Conservation (phyloP, 2,888 invertebrate genomes). For the Ophion ventricosus region DNA sequence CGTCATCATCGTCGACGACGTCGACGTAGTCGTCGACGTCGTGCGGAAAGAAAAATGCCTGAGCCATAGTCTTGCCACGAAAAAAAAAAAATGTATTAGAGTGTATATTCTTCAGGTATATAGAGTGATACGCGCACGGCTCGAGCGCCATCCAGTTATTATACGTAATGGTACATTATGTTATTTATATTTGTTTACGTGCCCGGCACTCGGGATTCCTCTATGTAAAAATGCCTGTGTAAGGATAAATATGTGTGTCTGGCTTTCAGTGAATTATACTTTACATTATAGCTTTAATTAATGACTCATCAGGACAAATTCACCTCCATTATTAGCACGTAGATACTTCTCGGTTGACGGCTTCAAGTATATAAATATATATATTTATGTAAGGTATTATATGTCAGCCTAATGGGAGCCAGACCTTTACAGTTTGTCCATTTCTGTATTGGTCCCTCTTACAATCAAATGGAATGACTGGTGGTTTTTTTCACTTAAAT, state of each 20-base stretch:
- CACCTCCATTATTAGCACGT: slow-evolving; percentile 82
- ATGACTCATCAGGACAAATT: slow-evolving; percentile 82
- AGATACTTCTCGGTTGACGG: slow-evolving; percentile 68
- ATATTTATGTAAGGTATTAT: background rate
- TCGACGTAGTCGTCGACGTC: slow-evolving; percentile 14
- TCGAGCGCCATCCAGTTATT: slow-evolving; percentile 21
- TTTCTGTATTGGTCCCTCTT: too few relatives aligned
- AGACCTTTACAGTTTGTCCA: too few relatives aligned
- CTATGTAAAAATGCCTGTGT: slow-evolving; percentile 42
- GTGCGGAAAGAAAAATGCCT: slow-evolving; percentile 36
- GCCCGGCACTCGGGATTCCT: slow-evolving; percentile 17
- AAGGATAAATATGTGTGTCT: slow-evolving; percentile 5
- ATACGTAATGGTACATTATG: slow-evolving; percentile 37
- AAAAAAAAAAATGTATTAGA: slow-evolving; percentile 14
- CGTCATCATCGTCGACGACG: background rate
- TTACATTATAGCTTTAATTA: slow-evolving; percentile 79
- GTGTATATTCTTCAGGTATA: background rate
- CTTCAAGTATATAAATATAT: slow-evolving; percentile 10
- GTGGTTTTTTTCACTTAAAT: background rate
- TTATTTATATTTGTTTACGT: slow-evolving; percentile 49
- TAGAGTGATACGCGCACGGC: slow-evolving; percentile 6
- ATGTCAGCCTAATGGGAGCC: too few relatives aligned
- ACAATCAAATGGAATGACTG: too few relatives aligned
- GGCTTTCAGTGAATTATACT: slow-evolving; percentile 27
- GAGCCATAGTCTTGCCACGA: slow-evolving; percentile 45